A percentile compares a stretch with the other conserved stretches of the same genome.
These are phyloP conservation scores for Coleophora flavipennella DNA, from an alignment of 2,888 invertebrate genomes.

Conservation along the genomic window DNA sequence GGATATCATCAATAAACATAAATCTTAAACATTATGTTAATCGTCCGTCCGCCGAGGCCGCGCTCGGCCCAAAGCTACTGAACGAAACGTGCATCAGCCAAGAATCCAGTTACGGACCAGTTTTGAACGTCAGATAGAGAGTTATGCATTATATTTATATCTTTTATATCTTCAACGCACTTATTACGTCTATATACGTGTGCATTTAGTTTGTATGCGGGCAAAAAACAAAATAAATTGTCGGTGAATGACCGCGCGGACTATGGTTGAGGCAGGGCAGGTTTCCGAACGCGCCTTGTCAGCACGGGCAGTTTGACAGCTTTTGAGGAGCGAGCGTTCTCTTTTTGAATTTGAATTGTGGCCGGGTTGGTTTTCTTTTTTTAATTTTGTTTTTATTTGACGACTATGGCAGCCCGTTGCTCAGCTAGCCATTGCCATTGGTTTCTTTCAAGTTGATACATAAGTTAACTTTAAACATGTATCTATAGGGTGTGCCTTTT, in stretches of 20 bases:
- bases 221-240: conserved; percentile 64
- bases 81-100: conserved; percentile 19
- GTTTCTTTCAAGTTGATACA: conserved; percentile 2
- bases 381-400: conserved; percentile 39
- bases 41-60: conserved; percentile 14
- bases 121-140: conserved; percentile 48
- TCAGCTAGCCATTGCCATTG: conserved; percentile 7
- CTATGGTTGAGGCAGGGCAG: conserved; percentile 58
- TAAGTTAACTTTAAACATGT: conserved; percentile 2
- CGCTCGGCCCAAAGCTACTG: conserved; percentile 40
- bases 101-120: conserved; percentile 53
- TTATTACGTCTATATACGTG: conserved; percentile 29
- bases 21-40: conserved; percentile 27
- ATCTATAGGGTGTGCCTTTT: background rate
- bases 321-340: conserved; percentile 62
- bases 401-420: conserved; percentile 41
- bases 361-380: conserved; percentile 32
- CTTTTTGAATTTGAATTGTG: conserved; percentile 54
- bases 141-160: conserved; percentile 50
- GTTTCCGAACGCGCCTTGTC: conserved; percentile 32
- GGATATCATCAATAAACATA: conserved; percentile 23
- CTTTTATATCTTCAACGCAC: conserved; percentile 9
- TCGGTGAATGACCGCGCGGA: conserved; percentile 54
- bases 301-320: conserved; percentile 63
- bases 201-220: conserved; percentile 59